phyloP scores from a whole-genome alignment of 2,113 vertebrate genomes.

The Scopus umbretta region DNA sequence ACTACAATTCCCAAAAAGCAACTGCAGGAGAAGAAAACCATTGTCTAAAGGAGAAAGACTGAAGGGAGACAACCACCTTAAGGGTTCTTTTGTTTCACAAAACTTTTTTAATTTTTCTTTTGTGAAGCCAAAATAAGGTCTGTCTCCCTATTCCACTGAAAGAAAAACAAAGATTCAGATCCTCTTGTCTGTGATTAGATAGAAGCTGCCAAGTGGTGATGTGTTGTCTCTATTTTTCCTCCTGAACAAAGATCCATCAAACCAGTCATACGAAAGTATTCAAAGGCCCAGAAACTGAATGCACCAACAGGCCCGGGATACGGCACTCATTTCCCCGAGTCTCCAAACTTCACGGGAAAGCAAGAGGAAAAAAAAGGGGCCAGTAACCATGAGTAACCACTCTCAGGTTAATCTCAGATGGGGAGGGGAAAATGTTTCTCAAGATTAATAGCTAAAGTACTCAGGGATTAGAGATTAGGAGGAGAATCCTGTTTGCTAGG shows the following conservation, averaged over 20 bases:
- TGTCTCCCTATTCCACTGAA: not conserved
- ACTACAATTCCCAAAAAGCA: not conserved
- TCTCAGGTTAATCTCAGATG: conserved; percentile 50
- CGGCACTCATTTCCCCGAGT: not conserved
- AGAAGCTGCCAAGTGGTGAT: not conserved
- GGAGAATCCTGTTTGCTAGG: conserved; percentile 53
- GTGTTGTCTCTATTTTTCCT: not conserved
- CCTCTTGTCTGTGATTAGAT: not conserved
- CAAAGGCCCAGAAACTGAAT: not conserved
- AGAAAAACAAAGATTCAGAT: not conserved
- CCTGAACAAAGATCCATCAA: not conserved
- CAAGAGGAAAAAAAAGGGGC: not conserved
- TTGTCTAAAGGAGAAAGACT: not conserved
- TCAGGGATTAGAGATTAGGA: conserved; percentile 60
- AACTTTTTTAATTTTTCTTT: not conserved
- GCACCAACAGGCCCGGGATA: not conserved
- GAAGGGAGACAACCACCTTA: not conserved
- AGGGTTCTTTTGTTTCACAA: not conserved
- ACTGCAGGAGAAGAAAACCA: not conserved
- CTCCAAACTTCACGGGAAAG: not conserved
- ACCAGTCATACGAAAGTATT: not conserved
- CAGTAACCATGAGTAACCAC: conserved; percentile 28
- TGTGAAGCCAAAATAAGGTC: not conserved
- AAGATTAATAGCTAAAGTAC: conserved; percentile 62
- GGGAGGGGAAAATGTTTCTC: conserved; percentile 37